Base-by-base conservation (phyloP, 1,140 invertebrate species). In the Brachionus paranguensis region DNA sequence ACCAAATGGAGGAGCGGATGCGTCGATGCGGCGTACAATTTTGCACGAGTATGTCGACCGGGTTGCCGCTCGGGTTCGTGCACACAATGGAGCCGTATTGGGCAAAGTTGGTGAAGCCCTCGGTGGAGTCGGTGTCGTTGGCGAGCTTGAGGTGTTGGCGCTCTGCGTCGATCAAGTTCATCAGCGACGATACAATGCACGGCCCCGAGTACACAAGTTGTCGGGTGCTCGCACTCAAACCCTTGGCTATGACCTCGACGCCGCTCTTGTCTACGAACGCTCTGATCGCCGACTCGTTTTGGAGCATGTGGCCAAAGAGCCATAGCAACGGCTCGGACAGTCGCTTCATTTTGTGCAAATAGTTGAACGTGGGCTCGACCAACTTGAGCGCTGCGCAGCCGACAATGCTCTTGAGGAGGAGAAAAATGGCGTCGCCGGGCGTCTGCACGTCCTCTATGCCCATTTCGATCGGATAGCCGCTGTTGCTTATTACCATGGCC, bases 1-100 rank as follows among this genome's bases (percentile, higher is more conserved):
- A 94, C 94, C 95, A 96, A 55, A 95, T 93, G 1, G 95, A 93
- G 7, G 94, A 94, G 78, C 95, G 91, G 0, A 95, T 93, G 85
- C 95, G 90, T 85, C 94, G 91, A 86, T 95, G 94, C 33, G 94
- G 93, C 8, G 93, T 92, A 0, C 89, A 91, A 86, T 91, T 91
- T 86, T 93, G 92, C 83, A 96, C 93, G 1, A 97, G 90, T 64
- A 95, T 93, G 87, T 96, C 94, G 0, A 94, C 94, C 7, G 95
- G 92, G 88, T 95, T 94, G 4, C 94, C 94, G 14, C 94, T 94
- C 6, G 94, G 93, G 89, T 94, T 95, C 84, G 93, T 92, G 86
- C 93, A 94, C 2, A 93, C 92, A 78, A 95, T 94, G 3, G 92
- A 92, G 12, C 94, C 93, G 92, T 85, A 43, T 86, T 85, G 95